A percentile compares a stretch with the other conserved stretches of the same genome.
Evolutionary conservation across 2,888 invertebrate species (phyloP).

Genomic region (Gandaritis pyraliata): DNA sequence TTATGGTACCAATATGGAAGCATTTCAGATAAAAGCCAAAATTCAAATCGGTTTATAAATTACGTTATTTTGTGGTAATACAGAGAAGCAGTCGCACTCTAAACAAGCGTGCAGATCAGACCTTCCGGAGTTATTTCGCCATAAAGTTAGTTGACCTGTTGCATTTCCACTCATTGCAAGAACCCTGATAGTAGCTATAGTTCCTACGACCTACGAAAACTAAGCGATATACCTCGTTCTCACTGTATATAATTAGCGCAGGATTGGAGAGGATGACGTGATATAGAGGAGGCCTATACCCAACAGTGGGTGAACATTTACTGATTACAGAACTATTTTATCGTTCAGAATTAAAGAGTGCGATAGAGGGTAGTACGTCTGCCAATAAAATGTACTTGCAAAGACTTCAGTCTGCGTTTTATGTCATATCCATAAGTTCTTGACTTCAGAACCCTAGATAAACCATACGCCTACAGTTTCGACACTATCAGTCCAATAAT

Average conservation of each 20-base stretch:
- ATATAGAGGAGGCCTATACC: too few relatives aligned
- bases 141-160: slow-evolving; percentile 76
- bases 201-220: slow-evolving; percentile 18
- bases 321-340: too few relatives aligned
- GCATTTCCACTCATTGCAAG: slow-evolving; percentile 69
- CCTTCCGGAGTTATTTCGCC: slow-evolving; percentile 76
- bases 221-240: slow-evolving; percentile 17
- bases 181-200: slow-evolving; percentile 45
- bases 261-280: too few relatives aligned
- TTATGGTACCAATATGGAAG: too few relatives aligned
- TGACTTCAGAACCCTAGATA: slow-evolving; percentile 17
- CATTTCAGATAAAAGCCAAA: too few relatives aligned
- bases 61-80: too few relatives aligned
- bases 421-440: slow-evolving; percentile 21
- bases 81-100: slow-evolving; percentile 41
- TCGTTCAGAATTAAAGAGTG: too few relatives aligned
- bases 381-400: too few relatives aligned
- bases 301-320: too few relatives aligned
- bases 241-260: not conserved
- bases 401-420: not conserved
- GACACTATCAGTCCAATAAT: slow-evolving; percentile 47
- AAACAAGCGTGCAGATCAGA: slow-evolving; percentile 51
- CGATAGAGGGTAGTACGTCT: too few relatives aligned
- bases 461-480: slow-evolving; percentile 40
- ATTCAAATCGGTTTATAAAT: too few relatives aligned